These are phyloP conservation scores for Dufourea novaeangliae DNA, from an alignment of 1,140 invertebrate species.

Conservation along the genomic window DNA sequence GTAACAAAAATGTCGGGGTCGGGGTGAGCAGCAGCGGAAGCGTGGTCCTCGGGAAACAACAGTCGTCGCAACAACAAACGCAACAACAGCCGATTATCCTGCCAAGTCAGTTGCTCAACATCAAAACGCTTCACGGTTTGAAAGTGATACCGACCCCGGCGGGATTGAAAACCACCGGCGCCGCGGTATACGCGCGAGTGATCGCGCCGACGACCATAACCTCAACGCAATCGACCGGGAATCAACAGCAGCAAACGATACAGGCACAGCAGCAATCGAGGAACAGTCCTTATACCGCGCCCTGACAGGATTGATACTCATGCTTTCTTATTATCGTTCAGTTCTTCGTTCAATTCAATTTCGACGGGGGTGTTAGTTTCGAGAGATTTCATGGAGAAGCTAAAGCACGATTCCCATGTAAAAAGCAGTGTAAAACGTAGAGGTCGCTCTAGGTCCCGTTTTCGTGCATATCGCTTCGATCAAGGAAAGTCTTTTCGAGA, in stretches of 20 bases:
- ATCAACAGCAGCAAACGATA: constrained; percentile 65
- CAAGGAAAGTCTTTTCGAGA: not conserved
- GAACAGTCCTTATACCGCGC: constrained; percentile 72
- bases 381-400: not conserved
- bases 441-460: not conserved
- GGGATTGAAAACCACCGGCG: constrained; percentile 77
- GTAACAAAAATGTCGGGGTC: constrained; percentile 79
- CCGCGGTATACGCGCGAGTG: constrained; percentile 78
- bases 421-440: constrained; percentile 1
- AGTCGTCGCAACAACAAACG: constrained; percentile 74
- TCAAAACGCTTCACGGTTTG: constrained; percentile 86
- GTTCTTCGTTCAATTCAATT: constrained; percentile 9
- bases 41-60: constrained; percentile 75
- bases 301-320: constrained; percentile 63
- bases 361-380: not conserved
- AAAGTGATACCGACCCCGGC: constrained; percentile 85
- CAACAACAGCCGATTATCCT: constrained; percentile 84
- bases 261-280: constrained; percentile 65
- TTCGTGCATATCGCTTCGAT: not conserved
- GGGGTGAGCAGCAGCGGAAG: constrained; percentile 68
- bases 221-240: constrained; percentile 67
- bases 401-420: constrained; percentile 6
- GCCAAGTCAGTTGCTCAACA: constrained; percentile 85
- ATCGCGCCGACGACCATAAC: constrained; percentile 77
- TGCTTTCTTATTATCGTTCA: not conserved